Percentiles rank a stretch among this genome's conserved stretches.
These are phyloP conservation scores for Parotia lawesii DNA, from an alignment of 2,113 vertebrate genomes.

Conservation along the genomic window DNA sequence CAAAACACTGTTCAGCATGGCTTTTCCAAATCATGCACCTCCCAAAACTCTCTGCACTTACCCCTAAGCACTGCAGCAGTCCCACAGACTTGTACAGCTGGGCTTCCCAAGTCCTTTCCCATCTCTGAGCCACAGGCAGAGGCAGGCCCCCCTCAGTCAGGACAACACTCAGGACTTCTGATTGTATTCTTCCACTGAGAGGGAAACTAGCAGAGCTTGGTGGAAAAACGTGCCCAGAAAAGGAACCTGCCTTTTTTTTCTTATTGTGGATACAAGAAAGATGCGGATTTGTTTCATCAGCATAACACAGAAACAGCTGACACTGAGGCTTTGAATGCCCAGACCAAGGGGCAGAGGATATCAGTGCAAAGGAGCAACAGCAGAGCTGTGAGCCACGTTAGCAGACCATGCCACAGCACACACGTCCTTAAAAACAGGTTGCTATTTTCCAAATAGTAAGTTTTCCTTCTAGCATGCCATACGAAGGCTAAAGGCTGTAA, in stretches of 20 bases:
- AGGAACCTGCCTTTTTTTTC: constrained; percentile 16
- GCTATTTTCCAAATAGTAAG: not conserved
- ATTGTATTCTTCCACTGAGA: not conserved
- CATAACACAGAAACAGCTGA: constrained; percentile 54
- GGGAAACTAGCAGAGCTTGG: not conserved
- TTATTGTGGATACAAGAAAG: constrained; percentile 10
- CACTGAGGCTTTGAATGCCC: not conserved
- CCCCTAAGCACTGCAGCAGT: not conserved
- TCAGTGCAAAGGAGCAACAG: not conserved
- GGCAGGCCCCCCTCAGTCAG: not conserved
- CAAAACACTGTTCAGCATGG: not conserved
- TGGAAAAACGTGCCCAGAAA: constrained; percentile 17
- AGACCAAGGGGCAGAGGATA: not conserved
- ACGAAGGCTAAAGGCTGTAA: not conserved
- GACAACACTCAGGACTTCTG: rapidly evolving
- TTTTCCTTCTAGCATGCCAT: not conserved
- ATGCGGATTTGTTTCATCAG: constrained; percentile 46
- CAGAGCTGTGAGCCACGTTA: not conserved
- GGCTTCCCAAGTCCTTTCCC: not conserved
- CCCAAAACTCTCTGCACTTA: not conserved
- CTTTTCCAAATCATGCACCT: not conserved
- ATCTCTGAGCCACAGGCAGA: not conserved
- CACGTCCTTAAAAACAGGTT: not conserved
- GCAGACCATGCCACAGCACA: not conserved
- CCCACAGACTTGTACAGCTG: not conserved